Evolutionary conservation across 2,888 invertebrate species (phyloP).

Genomic region (Lathronympha strigana): DNA sequence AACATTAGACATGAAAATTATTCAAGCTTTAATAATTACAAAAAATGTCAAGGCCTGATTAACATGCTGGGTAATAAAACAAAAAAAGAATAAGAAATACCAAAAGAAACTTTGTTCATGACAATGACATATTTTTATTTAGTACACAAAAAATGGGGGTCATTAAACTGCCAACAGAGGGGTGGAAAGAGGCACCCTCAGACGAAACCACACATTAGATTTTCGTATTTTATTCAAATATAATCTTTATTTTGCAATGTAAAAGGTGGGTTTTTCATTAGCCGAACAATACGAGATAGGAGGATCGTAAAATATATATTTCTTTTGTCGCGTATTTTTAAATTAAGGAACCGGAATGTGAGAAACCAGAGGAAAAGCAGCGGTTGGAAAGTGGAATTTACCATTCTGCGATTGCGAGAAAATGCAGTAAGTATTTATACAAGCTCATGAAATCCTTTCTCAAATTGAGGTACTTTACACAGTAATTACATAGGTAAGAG

Average conservation of each 20-base stretch:
- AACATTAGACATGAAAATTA: too few species aligned
- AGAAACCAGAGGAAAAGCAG: slow-evolving; percentile 27
- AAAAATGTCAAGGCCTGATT: slow-evolving; percentile 5
- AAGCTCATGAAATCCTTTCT: too few species aligned
- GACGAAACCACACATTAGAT: neutral
- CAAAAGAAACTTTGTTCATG: slow-evolving; percentile 48
- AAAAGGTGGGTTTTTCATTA: slow-evolving; percentile 2
- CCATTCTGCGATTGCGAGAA: neutral
- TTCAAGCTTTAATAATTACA: neutral
- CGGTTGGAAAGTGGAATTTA: slow-evolving; percentile 17
- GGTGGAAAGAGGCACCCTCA: slow-evolving; percentile 36
- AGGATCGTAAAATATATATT: slow-evolving; percentile 14
- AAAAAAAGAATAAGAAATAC: slow-evolving; percentile 50
- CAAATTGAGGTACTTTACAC: too few species aligned
- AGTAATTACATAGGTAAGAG: too few species aligned
- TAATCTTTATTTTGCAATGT: slow-evolving; percentile 3
- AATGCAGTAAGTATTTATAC: neutral
- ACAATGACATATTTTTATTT: slow-evolving; percentile 53
- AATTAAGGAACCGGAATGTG: slow-evolving; percentile 42
- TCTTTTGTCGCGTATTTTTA: slow-evolving; percentile 42
- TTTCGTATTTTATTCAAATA: neutral
- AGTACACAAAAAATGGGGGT: slow-evolving; percentile 56
- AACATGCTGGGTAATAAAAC: slow-evolving; percentile 48
- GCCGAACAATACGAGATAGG: neutral
- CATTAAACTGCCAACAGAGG: slow-evolving; percentile 47